Base-by-base conservation (phyloP, 2,797 vertebrate species). In the Eremophila alpestris region DNA sequence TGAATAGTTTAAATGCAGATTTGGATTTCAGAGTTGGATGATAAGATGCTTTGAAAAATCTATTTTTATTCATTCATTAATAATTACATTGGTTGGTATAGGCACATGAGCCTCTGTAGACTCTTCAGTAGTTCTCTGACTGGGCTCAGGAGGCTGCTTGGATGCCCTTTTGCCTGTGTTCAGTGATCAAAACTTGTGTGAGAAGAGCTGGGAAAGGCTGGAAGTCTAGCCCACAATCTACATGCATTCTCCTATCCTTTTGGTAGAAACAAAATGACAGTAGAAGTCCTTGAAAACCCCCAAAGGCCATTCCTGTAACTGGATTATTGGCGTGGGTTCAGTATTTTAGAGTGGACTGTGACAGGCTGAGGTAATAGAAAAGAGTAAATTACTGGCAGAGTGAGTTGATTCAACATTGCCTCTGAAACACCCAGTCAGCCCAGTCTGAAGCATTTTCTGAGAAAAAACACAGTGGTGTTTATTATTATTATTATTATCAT, bases 271-370 rank as follows among this genome's bases (percentile, higher is more conserved):
- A 73, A 70, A 81, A 34, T 27, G 19, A 18, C 10, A 45, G 15
- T 10, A 60, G 15, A 69, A 55, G 24, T 48, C 20, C 24, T 64
- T 78, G 52, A 62, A 64, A 75, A 32, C 5, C 5, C 26, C 1
- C 7, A 6, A 74, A 78, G 13, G 11, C 8, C 24, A 20, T 60
- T 63, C 52, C 22, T 79, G 12, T 79, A 38, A 63, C 29, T 34
- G 32, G 29, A 23, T n/a, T 88, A 41, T 16, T 81, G 26, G 5
- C 0, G 0, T 51, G 11, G 18, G 16, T n/a, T 74, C 10, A 40
- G 11, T 32, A 34, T 63, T 84, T 89, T 67, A 45, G 36, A 79
- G 54, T 16, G 13, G 32, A 18, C 7, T 45, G 16, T 49, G 38
- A 10, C 43, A 70, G 34, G 7, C 5, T 64, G 49, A 71, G 36